Conservation (phyloP, 2,797 vertebrate species). For the Amphiprion clarkii region DNA sequence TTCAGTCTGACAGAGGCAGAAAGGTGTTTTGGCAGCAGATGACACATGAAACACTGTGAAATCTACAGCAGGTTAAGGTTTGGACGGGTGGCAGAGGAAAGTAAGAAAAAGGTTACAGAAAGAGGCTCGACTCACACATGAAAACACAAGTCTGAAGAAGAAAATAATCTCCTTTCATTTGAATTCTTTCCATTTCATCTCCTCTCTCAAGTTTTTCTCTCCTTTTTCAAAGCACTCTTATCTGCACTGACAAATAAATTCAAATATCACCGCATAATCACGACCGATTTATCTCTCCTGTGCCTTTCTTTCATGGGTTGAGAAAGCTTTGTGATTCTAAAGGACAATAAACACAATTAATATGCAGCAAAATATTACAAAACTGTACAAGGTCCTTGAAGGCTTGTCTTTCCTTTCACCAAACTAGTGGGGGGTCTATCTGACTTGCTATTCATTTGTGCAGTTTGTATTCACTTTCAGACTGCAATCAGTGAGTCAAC, state of each 20-base stretch:
- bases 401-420: no score
- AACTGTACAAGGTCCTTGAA: neutral
- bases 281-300: conserved; percentile 6
- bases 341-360: conserved; percentile 60
- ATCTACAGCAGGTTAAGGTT: neutral
- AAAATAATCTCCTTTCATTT: conserved; percentile 35
- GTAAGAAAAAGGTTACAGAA: conserved; percentile 4
- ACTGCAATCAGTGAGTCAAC: neutral
- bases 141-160: conserved; percentile 12
- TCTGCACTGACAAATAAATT: conserved; percentile 54
- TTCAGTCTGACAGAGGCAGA: neutral
- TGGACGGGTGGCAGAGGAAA: neutral
- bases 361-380: conserved; percentile 22
- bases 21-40: neutral
- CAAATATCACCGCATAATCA: conserved; percentile 62
- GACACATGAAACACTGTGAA: neutral
- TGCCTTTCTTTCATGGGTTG: conserved; percentile 20
- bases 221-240: conserved; percentile 50
- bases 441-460: neutral
- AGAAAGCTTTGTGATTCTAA: conserved; percentile 39
- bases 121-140: neutral
- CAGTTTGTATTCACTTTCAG: no score
- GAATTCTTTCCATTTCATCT: conserved; percentile 39
- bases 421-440: neutral
- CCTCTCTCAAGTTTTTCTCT: conserved; percentile 9